Conservation (phyloP, 2,888 invertebrate genomes). For the Drosophila testacea region DNA sequence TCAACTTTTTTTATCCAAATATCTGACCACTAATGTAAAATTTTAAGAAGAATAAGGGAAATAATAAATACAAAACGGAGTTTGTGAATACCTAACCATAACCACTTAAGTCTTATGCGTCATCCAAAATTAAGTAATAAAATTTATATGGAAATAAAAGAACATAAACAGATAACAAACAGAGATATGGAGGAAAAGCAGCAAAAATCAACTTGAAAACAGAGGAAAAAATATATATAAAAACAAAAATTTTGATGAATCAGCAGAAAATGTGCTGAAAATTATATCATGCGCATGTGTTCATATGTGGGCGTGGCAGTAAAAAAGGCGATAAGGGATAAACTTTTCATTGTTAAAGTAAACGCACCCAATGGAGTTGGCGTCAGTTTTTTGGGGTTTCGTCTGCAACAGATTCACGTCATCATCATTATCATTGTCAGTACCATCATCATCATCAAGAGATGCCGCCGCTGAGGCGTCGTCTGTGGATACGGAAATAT, state of each 20-base stretch:
- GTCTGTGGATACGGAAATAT: constrained; percentile 28
- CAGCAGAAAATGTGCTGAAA: constrained; percentile 63
- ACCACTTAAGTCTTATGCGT: constrained; percentile 31
- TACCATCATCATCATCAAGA: constrained; percentile 29
- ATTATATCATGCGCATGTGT: constrained; percentile 28
- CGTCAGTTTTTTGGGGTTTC: constrained; percentile 43
- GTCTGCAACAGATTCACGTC: constrained; percentile 39
- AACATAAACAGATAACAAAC: constrained; percentile 21
- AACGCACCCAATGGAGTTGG: constrained; percentile 54
- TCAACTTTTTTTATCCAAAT: constrained; percentile 29
- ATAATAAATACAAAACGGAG: constrained; percentile 8
- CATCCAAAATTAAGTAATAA: constrained; percentile 44
- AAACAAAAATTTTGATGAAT: constrained; percentile 61
- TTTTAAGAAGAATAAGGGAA: constrained; percentile 34
- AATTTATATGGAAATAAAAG: constrained; percentile 46
- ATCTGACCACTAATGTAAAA: constrained; percentile 21
- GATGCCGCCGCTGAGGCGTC: constrained; percentile 18
- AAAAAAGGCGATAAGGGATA: constrained; percentile 12
- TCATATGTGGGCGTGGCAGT: constrained; percentile 9
- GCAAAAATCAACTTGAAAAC: constrained; percentile 13
- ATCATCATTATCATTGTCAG: constrained; percentile 33
- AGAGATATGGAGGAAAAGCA: constrained; percentile 10
- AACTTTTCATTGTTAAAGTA: constrained; percentile 52
- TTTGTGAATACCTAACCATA: constrained; percentile 18
- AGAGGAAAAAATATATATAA: constrained; percentile 14